phyloP scores from a whole-genome alignment of 2,113 vertebrate genomes.

The Dasypus novemcinctus region DNA sequence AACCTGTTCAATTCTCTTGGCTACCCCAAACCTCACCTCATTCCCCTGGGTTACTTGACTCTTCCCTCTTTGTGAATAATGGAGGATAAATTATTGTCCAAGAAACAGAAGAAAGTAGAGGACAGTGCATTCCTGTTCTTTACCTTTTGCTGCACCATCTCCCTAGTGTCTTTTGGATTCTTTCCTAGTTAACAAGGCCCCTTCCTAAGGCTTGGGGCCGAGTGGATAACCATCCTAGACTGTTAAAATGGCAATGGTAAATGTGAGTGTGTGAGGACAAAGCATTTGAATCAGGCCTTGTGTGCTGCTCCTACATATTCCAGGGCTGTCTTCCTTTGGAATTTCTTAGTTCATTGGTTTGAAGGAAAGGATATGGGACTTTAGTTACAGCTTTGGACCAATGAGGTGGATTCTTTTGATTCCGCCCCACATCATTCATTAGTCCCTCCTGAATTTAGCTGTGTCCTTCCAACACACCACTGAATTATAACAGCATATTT shows the following conservation, averaged over 20 bases:
- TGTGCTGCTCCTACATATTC: background rate
- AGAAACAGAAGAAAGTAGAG: background rate
- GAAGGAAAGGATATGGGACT: background rate
- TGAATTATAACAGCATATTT: background rate
- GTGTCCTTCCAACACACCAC: background rate
- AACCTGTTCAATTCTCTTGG: background rate
- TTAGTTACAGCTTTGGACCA: background rate
- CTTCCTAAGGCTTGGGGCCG: background rate
- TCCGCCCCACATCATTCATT: background rate
- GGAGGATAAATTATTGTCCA: background rate
- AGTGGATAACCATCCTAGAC: background rate
- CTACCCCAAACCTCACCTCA: background rate
- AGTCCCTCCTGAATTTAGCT: conserved; percentile 25
- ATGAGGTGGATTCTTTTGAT: background rate
- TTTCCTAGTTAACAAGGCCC: background rate
- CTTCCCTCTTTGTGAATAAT: background rate
- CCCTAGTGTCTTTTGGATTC: background rate
- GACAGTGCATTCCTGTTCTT: background rate
- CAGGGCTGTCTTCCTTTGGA: background rate
- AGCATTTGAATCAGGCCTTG: background rate
- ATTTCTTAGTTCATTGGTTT: background rate
- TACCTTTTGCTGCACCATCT: background rate
- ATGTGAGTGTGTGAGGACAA: background rate
- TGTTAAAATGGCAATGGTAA: background rate
- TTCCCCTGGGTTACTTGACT: background rate